Base-by-base conservation (phyloP, 2,797 vertebrate genomes). In the Ctenopoma kingsleyae region DNA sequence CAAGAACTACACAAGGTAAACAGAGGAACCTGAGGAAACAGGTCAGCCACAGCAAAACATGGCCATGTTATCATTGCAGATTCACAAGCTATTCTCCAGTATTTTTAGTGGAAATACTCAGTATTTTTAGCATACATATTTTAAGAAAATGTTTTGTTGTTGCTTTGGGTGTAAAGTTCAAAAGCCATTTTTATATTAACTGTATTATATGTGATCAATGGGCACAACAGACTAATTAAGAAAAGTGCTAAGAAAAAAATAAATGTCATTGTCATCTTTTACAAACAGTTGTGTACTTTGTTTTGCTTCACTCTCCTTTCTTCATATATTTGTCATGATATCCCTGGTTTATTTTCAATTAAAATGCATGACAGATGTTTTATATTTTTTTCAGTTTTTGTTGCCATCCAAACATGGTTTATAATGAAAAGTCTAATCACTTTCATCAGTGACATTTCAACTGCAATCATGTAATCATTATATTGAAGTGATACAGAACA, bases 111-210 rank as follows among this genome's bases (percentile, higher is more conserved):
- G 76, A 92, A 92, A 92, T 92, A 89, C 87, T 89, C 89, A 92
- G 92, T 94, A 93, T 94, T 94, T 94, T 94, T 91, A 93, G 91
- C 92, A 94, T 94, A 90, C 92, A 89, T 89, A 90, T 94, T 93
- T 95, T 93, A 93, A 92, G 86, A 76, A 89, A 85, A 90, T 89
- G 91, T 94, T 94, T 93, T 69, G 86, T 92, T 93, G 89, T 94
- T 94, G 94, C 94, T 95, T 95, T 95, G 92, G 91, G 91, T 95
- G 94, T 95, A 91, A 92, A 93, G 92, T 94, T 89, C 90, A 93
- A 93, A 95, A 95, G 94, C 94, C 93, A 95, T 95, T 95, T 95
- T 95, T 95, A 93, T 95, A 95, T 92, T 93, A 91, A 93, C 91
- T 94, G 93, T 94, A 94, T 88, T 94, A 92, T 93, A 92, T 94